phyloP scores from a whole-genome alignment of 2,888 invertebrate species.

The Drosophila acutilabella region DNA sequence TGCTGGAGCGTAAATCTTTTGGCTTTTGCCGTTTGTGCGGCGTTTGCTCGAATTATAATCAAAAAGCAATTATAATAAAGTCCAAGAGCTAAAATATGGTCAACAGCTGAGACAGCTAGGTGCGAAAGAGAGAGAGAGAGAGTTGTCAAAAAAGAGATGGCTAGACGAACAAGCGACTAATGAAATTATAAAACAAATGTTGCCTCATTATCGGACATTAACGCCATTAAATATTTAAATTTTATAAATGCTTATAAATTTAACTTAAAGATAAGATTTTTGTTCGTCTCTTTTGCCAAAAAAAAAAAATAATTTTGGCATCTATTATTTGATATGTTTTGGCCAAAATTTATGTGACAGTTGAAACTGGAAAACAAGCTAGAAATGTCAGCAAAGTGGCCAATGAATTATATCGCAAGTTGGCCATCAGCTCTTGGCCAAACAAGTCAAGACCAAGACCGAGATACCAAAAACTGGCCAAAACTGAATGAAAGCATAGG shows the following conservation, averaged over 20 bases:
- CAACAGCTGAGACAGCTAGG: background rate
- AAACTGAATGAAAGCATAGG: slow-evolving; percentile 12
- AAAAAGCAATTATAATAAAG: slow-evolving; percentile 75
- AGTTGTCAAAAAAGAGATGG: background rate
- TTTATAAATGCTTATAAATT: slow-evolving; percentile 37
- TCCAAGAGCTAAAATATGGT: slow-evolving; percentile 57
- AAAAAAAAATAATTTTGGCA: slow-evolving; percentile 40
- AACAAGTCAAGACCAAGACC: slow-evolving; percentile 3
- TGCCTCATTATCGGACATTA: slow-evolving; percentile 80
- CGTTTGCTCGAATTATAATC: slow-evolving; percentile 69
- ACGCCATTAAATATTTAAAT: slow-evolving; percentile 77
- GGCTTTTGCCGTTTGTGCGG: slow-evolving; percentile 50
- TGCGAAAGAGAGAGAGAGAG: background rate
- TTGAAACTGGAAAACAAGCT: slow-evolving; percentile 73
- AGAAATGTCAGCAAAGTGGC: slow-evolving; percentile 74
- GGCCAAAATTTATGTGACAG: slow-evolving; percentile 74
- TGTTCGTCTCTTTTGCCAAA: slow-evolving; percentile 6
- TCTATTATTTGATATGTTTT: slow-evolving; percentile 56
- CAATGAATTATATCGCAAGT: slow-evolving; percentile 64
- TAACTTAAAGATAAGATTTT: slow-evolving; percentile 15
- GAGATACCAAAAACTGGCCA: background rate
- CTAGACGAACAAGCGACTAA: slow-evolving; percentile 62
- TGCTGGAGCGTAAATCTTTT: slow-evolving; percentile 54
- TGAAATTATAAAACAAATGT: slow-evolving; percentile 81
- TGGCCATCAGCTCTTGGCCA: slow-evolving; percentile 39